Percentiles rank a stretch among this genome's conserved stretches.
These are phyloP conservation scores for Argyra leucocephala DNA, from an alignment of 2,888 invertebrate genomes.

Conservation along the genomic window DNA sequence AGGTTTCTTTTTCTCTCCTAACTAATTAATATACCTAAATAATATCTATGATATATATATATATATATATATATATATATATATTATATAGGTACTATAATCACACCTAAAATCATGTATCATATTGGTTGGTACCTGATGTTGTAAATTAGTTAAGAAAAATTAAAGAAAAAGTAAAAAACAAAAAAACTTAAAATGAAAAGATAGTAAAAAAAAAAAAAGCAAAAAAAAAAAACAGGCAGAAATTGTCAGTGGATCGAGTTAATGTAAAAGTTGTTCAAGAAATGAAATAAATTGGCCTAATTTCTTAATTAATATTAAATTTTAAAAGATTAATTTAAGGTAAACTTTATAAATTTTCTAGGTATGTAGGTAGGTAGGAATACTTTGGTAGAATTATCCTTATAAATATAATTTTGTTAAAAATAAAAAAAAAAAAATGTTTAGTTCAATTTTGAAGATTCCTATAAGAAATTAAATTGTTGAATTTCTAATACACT, in stretches of 20 bases:
- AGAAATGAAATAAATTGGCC: conserved; percentile 6
- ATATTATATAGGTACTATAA: too few species aligned
- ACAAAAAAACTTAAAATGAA: not conserved
- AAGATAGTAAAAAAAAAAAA: not conserved
- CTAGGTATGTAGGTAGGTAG: not conserved
- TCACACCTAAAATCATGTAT: too few species aligned
- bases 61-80: too few species aligned
- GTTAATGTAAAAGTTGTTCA: not conserved
- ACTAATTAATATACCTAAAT: too few species aligned
- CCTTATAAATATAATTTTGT: too few species aligned
- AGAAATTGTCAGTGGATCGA: conserved; percentile 2
- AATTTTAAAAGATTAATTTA: conserved; percentile 6
- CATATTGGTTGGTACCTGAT: not conserved
- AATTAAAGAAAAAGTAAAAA: too few species aligned
- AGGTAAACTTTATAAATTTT: not conserved
- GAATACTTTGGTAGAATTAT: too few species aligned
- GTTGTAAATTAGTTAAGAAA: not conserved
- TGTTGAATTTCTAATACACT: not conserved
- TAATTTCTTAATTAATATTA: conserved; percentile 6
- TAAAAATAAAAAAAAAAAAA: too few species aligned
- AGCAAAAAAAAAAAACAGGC: too few species aligned
- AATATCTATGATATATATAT: too few species aligned
- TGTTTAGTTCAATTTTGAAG: too few species aligned
- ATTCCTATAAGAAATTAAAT: not conserved
- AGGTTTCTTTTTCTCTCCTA: not conserved